These are phyloP conservation scores for Thumatha senex DNA, from an alignment of 2,888 invertebrate species.

Conservation along the genomic window DNA sequence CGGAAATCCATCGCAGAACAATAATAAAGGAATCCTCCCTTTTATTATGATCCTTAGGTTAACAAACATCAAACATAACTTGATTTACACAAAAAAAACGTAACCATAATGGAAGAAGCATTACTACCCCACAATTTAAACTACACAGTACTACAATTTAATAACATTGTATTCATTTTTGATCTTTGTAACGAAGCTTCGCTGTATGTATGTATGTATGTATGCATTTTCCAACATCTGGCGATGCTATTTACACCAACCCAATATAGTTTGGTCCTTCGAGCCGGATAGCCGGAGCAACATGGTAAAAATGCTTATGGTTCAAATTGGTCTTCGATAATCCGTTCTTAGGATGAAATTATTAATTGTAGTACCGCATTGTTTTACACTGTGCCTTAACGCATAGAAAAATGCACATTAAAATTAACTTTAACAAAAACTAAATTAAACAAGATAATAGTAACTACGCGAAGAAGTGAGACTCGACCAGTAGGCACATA, in stretches of 20 bases:
- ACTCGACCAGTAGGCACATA: slow-evolving; percentile 13
- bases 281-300: too few relatives aligned
- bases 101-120: slow-evolving; percentile 25
- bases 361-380: slow-evolving; percentile 8
- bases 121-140: slow-evolving; percentile 2
- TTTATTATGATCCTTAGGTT: slow-evolving; percentile 15
- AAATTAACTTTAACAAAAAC: slow-evolving; percentile 37
- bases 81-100: slow-evolving; percentile 19
- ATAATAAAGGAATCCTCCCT: too few relatives aligned
- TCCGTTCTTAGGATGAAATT: too few relatives aligned
- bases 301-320: too few relatives aligned
- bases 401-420: slow-evolving; percentile 38
- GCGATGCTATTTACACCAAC: too few relatives aligned
- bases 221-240: too few relatives aligned
- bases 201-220: too few relatives aligned
- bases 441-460: slow-evolving; percentile 31
- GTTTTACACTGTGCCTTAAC: slow-evolving; percentile 18
- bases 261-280: too few relatives aligned
- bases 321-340: too few relatives aligned
- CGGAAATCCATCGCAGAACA: too few relatives aligned
- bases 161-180: background rate
- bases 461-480: slow-evolving; percentile 19
- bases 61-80: slow-evolving; percentile 32
- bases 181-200: too few relatives aligned
- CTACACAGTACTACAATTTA: slow-evolving; percentile 1